Base-by-base conservation (phyloP, 2,888 invertebrate genomes). In the Cosmia trapezina region DNA sequence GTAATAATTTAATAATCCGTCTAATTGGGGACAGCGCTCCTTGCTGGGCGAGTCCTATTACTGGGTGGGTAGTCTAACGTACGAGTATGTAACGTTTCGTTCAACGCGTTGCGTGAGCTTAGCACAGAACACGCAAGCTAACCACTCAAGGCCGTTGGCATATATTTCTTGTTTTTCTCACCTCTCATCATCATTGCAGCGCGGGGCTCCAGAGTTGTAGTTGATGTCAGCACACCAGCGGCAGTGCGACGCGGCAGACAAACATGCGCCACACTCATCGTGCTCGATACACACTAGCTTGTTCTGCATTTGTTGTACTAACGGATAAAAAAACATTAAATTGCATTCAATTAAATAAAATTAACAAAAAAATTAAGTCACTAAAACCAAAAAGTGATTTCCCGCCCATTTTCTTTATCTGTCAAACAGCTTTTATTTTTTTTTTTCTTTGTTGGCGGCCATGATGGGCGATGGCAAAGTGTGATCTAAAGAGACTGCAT, bases 141-240 rank as follows among this genome's bases (percentile, higher is more conserved):
- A 28, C 28, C 28, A 28, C 28, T 28, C 28, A 28, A 28, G 28
- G 28, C 28, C 3, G 28, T 28, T 28, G 28, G 28, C 28, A 28
- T 28, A 28, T 2, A 45, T 45, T 45, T 45, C 12, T 12, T 45
- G 12, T 22, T 14, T 28, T 14, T 66, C 85, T 86, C 65, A 96
- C 96, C 94, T 95, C 54, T 93, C 93, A 45, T 94, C 93, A 75
- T 94, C 93, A 76, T 96, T 95, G 87, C 96, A 96, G 17, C 96
- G 87, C 11, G 95, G 94, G 0, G 88, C 92, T 2, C 87, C 87
- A 2, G 89, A 75, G 59, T 89, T 92, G 90, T 92, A 96, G 90
- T 94, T 93, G 1, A 94, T 94, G 78, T 96, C 95, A 0, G 95
- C 96, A 49, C 96, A 96, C 96, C 96, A 96, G 51, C 95, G 92